A percentile compares a stretch with the other conserved stretches of the same genome.
phyloP scores from a whole-genome alignment of 2,113 vertebrate species.

The Vulpes ferrilata region DNA sequence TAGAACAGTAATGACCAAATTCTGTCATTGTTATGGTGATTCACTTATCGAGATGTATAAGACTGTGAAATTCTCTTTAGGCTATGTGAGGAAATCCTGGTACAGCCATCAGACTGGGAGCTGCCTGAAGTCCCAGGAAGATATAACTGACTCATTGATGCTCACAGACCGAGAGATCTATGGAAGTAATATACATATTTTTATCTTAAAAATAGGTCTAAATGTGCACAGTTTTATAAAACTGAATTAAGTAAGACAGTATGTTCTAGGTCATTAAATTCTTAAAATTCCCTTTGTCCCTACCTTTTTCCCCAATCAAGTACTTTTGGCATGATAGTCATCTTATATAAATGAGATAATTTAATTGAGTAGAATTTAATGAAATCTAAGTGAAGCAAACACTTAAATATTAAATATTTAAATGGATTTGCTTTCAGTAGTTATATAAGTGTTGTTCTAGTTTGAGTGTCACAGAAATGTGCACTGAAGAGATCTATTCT shows the following conservation, averaged over 20 bases:
- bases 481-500: not conserved
- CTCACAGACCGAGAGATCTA: not conserved
- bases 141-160: not conserved
- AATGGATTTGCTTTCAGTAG: not conserved
- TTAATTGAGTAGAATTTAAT: not conserved
- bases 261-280: not conserved
- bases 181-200: not conserved
- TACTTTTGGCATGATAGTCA: not conserved
- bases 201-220: not conserved
- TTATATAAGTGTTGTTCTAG: not conserved
- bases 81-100: not conserved
- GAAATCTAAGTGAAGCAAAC: not conserved
- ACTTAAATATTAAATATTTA: not conserved
- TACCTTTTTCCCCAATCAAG: not conserved
- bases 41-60: not conserved
- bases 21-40: not conserved
- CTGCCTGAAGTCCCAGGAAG: not conserved
- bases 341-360: not conserved
- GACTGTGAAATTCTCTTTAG: not conserved
- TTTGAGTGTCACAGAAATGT: not conserved
- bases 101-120: not conserved
- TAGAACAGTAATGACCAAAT: not conserved
- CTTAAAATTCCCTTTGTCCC: not conserved
- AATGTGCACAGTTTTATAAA: not conserved
- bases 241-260: constrained; percentile 7